Percentiles rank a stretch among this genome's conserved stretches.
Evolutionary conservation across 2,797 vertebrate genomes (phyloP).

Genomic region (Xyrichtys novacula): DNA sequence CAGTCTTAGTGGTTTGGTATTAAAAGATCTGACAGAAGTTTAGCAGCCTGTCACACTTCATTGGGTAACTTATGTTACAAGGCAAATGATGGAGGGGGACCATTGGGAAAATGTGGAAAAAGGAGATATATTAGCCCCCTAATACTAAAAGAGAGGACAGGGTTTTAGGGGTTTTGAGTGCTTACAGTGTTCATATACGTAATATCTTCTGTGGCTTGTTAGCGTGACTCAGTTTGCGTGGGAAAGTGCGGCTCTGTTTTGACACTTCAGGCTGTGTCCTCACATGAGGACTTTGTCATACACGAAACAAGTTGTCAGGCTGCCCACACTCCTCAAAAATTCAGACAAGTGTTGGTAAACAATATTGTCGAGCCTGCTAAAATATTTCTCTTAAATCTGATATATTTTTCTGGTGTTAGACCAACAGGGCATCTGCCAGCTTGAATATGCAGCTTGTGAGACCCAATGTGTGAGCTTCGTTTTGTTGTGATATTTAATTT

Average conservation of each 20-base stretch:
- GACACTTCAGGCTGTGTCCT: conserved; percentile 19
- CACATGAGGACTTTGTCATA: conserved; percentile 26
- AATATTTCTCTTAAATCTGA: conserved; percentile 9
- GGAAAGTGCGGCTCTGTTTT: conserved; percentile 18
- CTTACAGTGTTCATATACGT: background rate
- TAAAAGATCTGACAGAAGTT: conserved; percentile 26
- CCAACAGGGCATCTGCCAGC: conserved; percentile 8
- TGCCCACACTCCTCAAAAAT: conserved; percentile 1
- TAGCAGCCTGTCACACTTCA: conserved; percentile 28
- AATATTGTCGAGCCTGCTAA: background rate
- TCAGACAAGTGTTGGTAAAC: background rate
- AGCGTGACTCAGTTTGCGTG: conserved; percentile 27
- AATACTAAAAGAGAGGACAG: conserved; percentile 7
- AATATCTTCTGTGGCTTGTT: conserved; percentile 23
- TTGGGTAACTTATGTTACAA: conserved; percentile 32
- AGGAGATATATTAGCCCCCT: conserved; percentile 10
- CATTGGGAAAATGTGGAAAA: conserved; percentile 31
- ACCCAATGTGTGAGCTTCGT: conserved; percentile 10
- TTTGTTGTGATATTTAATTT: conserved; percentile 24
- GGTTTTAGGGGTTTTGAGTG: conserved; percentile 5
- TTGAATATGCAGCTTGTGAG: conserved; percentile 8
- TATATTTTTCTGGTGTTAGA: conserved; percentile 5
- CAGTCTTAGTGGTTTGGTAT: conserved; percentile 19
- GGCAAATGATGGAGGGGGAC: conserved; percentile 18
- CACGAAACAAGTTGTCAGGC: conserved; percentile 18